Base-by-base conservation (phyloP, 1,140 invertebrate genomes). In the Asobara japonica region DNA sequence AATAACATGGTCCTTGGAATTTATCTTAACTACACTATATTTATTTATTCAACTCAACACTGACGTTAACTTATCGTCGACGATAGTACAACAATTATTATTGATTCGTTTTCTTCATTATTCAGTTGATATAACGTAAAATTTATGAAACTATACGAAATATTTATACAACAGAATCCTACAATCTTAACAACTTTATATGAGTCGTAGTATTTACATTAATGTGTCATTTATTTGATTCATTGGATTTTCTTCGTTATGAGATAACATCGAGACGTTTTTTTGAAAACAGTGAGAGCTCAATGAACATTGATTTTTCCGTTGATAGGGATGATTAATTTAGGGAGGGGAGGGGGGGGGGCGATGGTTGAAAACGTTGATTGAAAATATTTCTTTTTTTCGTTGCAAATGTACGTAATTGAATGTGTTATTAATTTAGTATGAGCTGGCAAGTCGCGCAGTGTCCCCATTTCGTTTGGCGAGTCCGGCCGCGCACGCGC, bases 1-100 rank as follows among this genome's bases (percentile, higher is more conserved):
- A 69, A 69, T 48, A 67, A 69, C 38, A 48, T 71, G 69, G 69
- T 65, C 69, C 69, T 71, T 71, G 62, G 51, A 31, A 48, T 56
- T 60, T 13, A 33, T 41, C 20, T 27, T 22, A 7, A 22, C 18
- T 29, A 38, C 45, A 5, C 7, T 48, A n/a, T 11, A 22, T 25
- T 41, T 41, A 5, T n/a, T 45, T 66, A 11, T 65, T 31, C 38
- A 18, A 5, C n/a, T n/a, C n/a, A n/a, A n/a, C n/a, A n/a, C n/a
- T n/a, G n/a, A n/a, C n/a, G n/a, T 16, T 16, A 60, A 20, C 33
- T 30, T 31, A 60, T 33, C 51, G 29, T 25, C 61, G 29, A 33
- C n/a, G 6, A 65, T n/a, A n/a, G n/a, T n/a, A n/a, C n/a, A n/a
- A n/a, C n/a, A n/a, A n/a, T n/a, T n/a, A n/a, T n/a, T n/a, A n/a